These are phyloP conservation scores for Lepilemur septentrionalis DNA, from an alignment of 2,797 vertebrate genomes.

Conservation along the genomic window DNA sequence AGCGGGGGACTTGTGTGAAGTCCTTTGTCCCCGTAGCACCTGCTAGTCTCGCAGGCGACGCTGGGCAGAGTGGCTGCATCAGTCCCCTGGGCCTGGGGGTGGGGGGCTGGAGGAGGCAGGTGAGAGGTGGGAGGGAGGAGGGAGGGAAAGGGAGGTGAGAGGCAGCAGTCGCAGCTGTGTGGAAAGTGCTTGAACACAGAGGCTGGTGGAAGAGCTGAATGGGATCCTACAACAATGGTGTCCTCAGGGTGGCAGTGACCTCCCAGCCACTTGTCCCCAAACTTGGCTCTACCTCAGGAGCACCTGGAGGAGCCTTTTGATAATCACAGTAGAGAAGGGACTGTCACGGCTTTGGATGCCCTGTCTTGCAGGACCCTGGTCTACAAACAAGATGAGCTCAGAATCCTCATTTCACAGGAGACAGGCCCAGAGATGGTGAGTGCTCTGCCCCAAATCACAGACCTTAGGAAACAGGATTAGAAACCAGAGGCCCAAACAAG, in stretches of 20 bases:
- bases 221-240: background rate
- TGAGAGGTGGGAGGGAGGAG: background rate
- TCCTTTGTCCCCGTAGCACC: constrained; percentile 53
- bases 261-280: background rate
- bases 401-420: background rate
- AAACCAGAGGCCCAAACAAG: background rate
- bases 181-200: background rate
- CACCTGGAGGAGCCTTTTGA: background rate
- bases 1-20: background rate
- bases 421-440: background rate
- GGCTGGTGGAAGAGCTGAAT: background rate
- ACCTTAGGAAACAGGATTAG: background rate
- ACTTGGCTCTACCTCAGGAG: background rate
- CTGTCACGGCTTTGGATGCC: background rate
- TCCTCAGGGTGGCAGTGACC: background rate
- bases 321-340: background rate
- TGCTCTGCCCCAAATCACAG: background rate
- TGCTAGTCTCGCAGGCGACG: background rate
- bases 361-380: background rate
- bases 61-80: background rate
- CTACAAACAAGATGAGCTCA: background rate
- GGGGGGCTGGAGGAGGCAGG: background rate
- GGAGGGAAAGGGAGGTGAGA: background rate
- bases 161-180: background rate
- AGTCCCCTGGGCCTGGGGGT: background rate